Conservation (phyloP, 2,888 invertebrate species). For the Uropetala carovei region DNA sequence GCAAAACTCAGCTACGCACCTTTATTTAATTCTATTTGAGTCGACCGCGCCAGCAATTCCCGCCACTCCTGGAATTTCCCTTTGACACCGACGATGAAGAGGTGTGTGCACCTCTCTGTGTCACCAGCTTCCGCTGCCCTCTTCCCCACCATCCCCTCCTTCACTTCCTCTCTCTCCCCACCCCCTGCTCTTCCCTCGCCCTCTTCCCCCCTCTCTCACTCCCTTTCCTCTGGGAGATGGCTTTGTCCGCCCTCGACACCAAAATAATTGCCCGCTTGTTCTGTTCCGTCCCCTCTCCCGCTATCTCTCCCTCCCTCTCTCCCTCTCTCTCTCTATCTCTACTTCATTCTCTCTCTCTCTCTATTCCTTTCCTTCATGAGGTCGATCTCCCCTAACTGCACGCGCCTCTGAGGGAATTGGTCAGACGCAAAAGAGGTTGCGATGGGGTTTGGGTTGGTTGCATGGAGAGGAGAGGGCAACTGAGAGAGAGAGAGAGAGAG, state of each 20-base stretch:
- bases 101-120: neutral
- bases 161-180: slow-evolving; percentile 6
- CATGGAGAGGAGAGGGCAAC: neutral
- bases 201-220: neutral
- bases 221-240: neutral
- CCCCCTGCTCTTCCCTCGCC: neutral
- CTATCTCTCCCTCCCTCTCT: neutral
- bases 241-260: slow-evolving; percentile 4
- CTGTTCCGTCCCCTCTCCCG: neutral
- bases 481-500: neutral
- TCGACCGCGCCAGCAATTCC: neutral
- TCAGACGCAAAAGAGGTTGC: neutral
- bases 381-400: neutral
- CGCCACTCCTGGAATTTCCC: neutral
- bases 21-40: slow-evolving; percentile 35
- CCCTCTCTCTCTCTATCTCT: neutral
- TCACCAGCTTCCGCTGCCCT: neutral
- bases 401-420: neutral
- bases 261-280: neutral
- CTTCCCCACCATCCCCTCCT: neutral
- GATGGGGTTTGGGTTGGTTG: neutral
- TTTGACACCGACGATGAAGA: neutral
- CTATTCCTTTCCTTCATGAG: neutral
- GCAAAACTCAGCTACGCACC: neutral
- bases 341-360: neutral